Evolutionary conservation across 2,888 invertebrate genomes (phyloP).

Genomic region (Ophioninae sp.): DNA sequence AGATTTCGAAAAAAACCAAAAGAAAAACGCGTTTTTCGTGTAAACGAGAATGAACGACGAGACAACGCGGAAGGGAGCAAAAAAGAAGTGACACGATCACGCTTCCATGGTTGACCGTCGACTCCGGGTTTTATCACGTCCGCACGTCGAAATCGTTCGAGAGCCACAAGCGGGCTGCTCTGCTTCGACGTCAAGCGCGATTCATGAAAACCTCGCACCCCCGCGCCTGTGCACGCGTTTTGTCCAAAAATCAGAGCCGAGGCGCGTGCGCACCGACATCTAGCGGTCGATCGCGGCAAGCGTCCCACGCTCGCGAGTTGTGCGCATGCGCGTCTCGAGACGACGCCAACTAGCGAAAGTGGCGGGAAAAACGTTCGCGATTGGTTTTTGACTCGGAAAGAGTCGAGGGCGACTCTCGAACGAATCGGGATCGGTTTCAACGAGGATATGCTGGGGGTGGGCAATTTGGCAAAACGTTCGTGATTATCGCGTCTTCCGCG

Average conservation of each 20-base stretch:
- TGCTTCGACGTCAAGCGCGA: constrained; percentile 44
- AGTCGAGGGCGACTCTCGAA: background rate
- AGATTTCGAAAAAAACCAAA: background rate
- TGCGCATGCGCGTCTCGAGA: constrained; percentile 20
- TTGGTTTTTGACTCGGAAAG: background rate
- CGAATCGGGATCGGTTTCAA: background rate
- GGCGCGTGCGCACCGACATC: constrained; percentile 64
- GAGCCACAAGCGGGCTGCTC: background rate
- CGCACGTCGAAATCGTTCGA: constrained; percentile 38
- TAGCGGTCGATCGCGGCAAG: constrained; percentile 66
- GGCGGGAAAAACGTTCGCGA: constrained; percentile 23
- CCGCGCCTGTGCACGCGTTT: constrained; percentile 5
- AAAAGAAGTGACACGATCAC: constrained; percentile 2
- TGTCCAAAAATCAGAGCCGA: constrained; percentile 8
- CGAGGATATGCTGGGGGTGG: background rate
- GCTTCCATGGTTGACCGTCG: constrained; percentile 36
- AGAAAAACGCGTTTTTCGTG: background rate
- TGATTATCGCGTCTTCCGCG: background rate
- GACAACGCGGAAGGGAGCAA: constrained; percentile 10
- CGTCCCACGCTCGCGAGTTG: background rate
- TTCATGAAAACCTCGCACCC: constrained; percentile 26
- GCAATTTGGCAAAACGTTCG: background rate
- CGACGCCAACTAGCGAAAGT: constrained; percentile 19
- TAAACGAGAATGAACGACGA: background rate
- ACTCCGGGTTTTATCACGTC: constrained; percentile 50